Evolutionary conservation across 2,888 invertebrate species (phyloP).

Genomic region (Drosophila prolongata): DNA sequence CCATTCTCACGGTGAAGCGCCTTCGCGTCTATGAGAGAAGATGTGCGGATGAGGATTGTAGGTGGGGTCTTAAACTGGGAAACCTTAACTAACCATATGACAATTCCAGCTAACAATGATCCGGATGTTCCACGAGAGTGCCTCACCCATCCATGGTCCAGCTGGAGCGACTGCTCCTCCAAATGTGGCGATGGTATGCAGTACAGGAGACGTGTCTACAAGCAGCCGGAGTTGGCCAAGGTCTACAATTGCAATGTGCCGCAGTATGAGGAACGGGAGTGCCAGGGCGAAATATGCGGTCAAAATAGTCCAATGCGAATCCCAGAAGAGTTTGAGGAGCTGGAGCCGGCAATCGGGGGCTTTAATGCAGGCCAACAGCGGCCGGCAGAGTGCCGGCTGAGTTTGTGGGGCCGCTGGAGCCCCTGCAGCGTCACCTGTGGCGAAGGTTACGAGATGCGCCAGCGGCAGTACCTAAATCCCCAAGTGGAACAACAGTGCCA

Average conservation of each 20-base stretch:
- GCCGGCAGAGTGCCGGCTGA: slow-evolving; percentile 87
- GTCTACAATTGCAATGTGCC: slow-evolving; percentile 75
- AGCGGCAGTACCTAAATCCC: slow-evolving; percentile 87
- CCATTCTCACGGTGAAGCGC: slow-evolving; percentile 91
- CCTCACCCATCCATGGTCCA: slow-evolving; percentile 84
- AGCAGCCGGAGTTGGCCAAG: slow-evolving; percentile 79
- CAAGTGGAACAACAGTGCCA: slow-evolving; percentile 87
- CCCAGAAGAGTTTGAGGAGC: slow-evolving; percentile 42
- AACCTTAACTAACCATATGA: too few species aligned
- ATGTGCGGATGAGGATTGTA: slow-evolving; percentile 86
- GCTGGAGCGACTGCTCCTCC: slow-evolving; percentile 85
- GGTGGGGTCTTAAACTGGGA: slow-evolving; percentile 21
- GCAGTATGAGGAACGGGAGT: slow-evolving; percentile 76
- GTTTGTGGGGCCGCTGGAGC: slow-evolving; percentile 91
- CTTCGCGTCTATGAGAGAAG: slow-evolving; percentile 92
- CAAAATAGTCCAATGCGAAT: slow-evolving; percentile 56
- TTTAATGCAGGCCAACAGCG: slow-evolving; percentile 37
- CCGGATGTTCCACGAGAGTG: slow-evolving; percentile 82
- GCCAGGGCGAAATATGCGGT: slow-evolving; percentile 82
- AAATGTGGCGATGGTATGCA: slow-evolving; percentile 85
- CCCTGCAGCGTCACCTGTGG: slow-evolving; percentile 90
- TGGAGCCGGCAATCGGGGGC: slow-evolving; percentile 17
- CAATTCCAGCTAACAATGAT: slow-evolving; percentile 77
- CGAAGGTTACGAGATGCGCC: slow-evolving; percentile 88
- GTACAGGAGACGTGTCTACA: slow-evolving; percentile 81